Percentiles rank a stretch among this genome's conserved stretches.
Conservation (phyloP, 2,113 vertebrate genomes). For the Oryzias javanicus region DNA sequence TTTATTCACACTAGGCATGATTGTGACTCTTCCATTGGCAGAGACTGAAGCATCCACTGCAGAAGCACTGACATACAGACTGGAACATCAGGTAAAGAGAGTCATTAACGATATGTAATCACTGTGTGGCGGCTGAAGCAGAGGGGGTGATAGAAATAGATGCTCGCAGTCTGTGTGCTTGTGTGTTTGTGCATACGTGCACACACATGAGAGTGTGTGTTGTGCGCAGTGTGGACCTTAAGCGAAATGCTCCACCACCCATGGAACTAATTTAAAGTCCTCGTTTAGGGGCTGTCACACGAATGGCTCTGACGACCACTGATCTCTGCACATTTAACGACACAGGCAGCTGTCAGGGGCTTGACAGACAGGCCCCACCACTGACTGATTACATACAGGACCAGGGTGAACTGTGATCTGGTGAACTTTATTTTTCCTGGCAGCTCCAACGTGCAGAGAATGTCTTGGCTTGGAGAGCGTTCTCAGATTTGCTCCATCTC, state of each 20-base stretch:
- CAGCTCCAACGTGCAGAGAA: conserved; percentile 71
- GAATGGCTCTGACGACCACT: conserved; percentile 63
- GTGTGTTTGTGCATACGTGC: conserved; percentile 29
- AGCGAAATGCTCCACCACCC: conserved; percentile 70
- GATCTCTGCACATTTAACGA: conserved; percentile 70
- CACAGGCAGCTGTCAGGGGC: conserved; percentile 63
- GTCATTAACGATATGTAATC: conserved; percentile 68
- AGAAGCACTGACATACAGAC: conserved; percentile 38
- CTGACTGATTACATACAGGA: conserved; percentile 77
- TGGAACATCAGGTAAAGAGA: conserved; percentile 48
- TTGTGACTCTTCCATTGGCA: conserved; percentile 5
- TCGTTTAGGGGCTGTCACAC: conserved; percentile 73
- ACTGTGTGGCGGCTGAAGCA: conserved; percentile 43
- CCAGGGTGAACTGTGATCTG: conserved; percentile 74
- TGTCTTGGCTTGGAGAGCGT: conserved; percentile 50
- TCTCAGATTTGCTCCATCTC: conserved; percentile 24
- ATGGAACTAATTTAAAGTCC: conserved; percentile 77
- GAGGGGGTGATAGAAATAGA: conserved; percentile 46
- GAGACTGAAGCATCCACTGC: conserved; percentile 1
- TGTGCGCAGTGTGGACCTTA: conserved; percentile 24
- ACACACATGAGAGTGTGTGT: conserved; percentile 25
- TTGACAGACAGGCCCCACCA: conserved; percentile 69
- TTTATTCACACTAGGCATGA: conserved; percentile 4
- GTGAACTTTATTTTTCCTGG: conserved; percentile 79
- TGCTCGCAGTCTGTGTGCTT: conserved; percentile 28